These are phyloP conservation scores for Scophthalmus maximus DNA, from an alignment of 2,113 vertebrate genomes.

Conservation along the genomic window DNA sequence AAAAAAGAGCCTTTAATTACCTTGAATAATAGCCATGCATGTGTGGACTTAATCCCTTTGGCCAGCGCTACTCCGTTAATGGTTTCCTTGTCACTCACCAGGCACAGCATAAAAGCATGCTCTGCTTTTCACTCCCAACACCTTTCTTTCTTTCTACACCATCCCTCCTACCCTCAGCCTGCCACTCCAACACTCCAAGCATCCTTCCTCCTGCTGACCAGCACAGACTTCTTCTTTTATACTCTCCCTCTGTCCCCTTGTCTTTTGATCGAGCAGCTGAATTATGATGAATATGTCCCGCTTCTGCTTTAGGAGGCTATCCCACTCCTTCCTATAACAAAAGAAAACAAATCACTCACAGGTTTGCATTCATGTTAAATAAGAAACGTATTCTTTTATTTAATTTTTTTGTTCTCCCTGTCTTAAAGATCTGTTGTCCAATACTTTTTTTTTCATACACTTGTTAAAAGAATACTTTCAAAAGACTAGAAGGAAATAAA, in stretches of 20 bases:
- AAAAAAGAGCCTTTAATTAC: constrained; percentile 82
- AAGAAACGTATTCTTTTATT: constrained; percentile 15
- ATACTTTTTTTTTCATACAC: too few relatives aligned
- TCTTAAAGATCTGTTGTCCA: too few relatives aligned
- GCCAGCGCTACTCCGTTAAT: constrained; percentile 79
- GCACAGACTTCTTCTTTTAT: constrained; percentile 57
- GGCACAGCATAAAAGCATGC: constrained; percentile 77
- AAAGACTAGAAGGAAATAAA: too few relatives aligned
- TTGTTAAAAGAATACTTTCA: too few relatives aligned
- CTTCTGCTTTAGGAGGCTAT: constrained; percentile 48
- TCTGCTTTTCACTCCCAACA: constrained; percentile 81
- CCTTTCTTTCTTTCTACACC: constrained; percentile 70
- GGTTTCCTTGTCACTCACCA: constrained; percentile 85
- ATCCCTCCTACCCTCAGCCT: constrained; percentile 37
- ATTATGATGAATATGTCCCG: constrained; percentile 70
- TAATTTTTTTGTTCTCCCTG: neutral
- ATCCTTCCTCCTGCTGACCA: constrained; percentile 61
- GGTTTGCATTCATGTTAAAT: constrained; percentile 62
- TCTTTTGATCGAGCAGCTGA: constrained; percentile 70
- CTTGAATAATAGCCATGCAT: constrained; percentile 84
- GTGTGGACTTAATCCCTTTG: constrained; percentile 84
- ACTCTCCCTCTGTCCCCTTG: constrained; percentile 31
- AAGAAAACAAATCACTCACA: constrained; percentile 58
- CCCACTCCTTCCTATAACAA: constrained; percentile 38
- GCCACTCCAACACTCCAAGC: constrained; percentile 52